Percentiles rank a stretch among this genome's conserved stretches.
Evolutionary conservation across 1,140 invertebrate species (phyloP).

Genomic region (Polyergus mexicanus): DNA sequence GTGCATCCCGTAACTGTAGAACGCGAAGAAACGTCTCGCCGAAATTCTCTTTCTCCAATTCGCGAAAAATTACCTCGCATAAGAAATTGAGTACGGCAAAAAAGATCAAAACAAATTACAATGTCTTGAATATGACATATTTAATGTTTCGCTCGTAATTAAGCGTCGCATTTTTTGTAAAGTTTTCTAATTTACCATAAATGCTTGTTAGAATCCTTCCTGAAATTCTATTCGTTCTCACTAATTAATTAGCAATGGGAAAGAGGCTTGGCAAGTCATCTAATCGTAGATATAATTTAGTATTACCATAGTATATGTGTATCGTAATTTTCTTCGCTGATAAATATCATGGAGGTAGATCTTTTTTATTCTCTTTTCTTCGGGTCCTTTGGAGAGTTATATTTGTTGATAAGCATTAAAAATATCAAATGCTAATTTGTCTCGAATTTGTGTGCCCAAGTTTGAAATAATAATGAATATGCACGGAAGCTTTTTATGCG

Average conservation of each 20-base stretch:
- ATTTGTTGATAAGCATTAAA: neutral
- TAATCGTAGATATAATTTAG: neutral
- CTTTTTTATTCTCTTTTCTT: neutral
- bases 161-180: neutral
- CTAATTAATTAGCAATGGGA: neutral
- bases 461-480: constrained; percentile 46
- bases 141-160: constrained; percentile 16
- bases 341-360: neutral
- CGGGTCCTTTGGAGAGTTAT: neutral
- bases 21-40: neutral
- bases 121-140: neutral
- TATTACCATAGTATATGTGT: neutral
- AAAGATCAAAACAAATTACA: neutral
- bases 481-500: constrained; percentile 34
- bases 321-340: neutral
- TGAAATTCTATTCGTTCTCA: neutral
- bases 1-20: neutral
- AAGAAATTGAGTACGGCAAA: neutral
- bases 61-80: neutral
- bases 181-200: neutral
- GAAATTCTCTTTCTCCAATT: neutral
- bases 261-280: neutral
- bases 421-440: constrained; percentile 21
- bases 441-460: neutral
- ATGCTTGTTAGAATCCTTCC: neutral